These are phyloP conservation scores for Eublepharis macularius DNA, from an alignment of 2,113 vertebrate species.

Conservation along the genomic window DNA sequence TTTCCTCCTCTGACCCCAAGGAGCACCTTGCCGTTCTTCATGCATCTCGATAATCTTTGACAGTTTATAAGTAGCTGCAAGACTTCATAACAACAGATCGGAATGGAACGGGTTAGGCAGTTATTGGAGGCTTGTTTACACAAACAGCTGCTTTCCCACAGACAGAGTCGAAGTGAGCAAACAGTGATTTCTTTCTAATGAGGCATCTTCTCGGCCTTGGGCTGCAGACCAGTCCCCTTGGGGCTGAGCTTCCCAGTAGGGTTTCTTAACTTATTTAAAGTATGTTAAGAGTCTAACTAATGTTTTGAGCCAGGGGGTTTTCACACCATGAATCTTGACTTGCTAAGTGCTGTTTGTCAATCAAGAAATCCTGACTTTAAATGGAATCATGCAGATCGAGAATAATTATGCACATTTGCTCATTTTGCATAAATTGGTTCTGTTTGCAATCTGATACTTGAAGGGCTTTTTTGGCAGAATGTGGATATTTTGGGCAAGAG, in stretches of 20 bases:
- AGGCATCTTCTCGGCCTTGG: constrained; percentile 32
- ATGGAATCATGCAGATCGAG: neutral
- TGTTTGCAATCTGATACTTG: neutral
- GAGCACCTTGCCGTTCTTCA: neutral
- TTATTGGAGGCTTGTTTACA: constrained; percentile 23
- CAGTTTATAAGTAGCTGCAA: neutral
- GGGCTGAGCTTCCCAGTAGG: neutral
- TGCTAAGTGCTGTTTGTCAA: no score
- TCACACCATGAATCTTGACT: neutral
- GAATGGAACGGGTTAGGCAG: neutral
- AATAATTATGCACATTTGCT: neutral
- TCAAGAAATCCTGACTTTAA: neutral
- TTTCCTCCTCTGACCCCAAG: neutral
- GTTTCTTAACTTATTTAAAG: neutral
- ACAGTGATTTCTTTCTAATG: constrained; percentile 31
- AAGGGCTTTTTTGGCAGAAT: neutral
- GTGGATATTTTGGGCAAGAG: neutral
- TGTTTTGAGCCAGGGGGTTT: neutral
- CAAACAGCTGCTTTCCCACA: constrained; percentile 22
- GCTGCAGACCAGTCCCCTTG: neutral
- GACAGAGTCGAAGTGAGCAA: constrained; percentile 52
- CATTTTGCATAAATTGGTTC: neutral
- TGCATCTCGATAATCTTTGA: fast-evolving
- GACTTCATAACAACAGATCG: neutral
- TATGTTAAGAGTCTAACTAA: neutral